These are phyloP conservation scores for Troglohyphantes excavatus DNA, from an alignment of 2,888 invertebrate species.

Conservation along the genomic window DNA sequence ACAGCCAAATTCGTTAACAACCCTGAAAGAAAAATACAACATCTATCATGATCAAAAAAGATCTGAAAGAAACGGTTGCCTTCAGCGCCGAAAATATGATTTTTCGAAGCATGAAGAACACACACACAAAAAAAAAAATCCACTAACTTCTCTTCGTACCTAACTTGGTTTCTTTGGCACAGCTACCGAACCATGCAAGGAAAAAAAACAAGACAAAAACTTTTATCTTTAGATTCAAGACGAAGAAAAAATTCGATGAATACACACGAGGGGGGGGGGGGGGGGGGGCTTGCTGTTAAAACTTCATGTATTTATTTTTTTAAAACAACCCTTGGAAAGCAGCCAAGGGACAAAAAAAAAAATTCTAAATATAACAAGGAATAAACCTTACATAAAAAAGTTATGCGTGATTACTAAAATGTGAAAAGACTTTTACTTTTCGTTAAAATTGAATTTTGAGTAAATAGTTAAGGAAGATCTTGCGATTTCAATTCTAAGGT, in stretches of 20 bases:
- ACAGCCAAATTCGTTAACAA: too few relatives aligned
- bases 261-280: slow-evolving; percentile 13
- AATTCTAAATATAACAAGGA: slow-evolving; percentile 5
- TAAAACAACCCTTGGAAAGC: slow-evolving; percentile 26
- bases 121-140: slow-evolving; percentile 9
- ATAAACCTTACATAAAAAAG: slow-evolving; percentile 24
- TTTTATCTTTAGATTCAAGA: slow-evolving; percentile 51
- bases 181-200: slow-evolving; percentile 13
- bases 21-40: too few relatives aligned
- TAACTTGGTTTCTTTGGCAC: slow-evolving; percentile 38
- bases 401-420: slow-evolving; percentile 65
- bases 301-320: slow-evolving; percentile 38
- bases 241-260: slow-evolving; percentile 54
- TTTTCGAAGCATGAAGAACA: background rate
- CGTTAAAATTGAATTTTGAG: slow-evolving; percentile 59
- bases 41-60: too few relatives aligned
- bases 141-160: slow-evolving; percentile 16
- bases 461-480: slow-evolving; percentile 43
- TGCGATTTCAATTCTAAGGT: background rate
- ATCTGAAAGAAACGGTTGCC: background rate
- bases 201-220: slow-evolving; percentile 21
- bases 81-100: slow-evolving; percentile 1
- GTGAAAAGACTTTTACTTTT: slow-evolving; percentile 20
- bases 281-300: slow-evolving; percentile 50
- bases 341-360: background rate